Conservation (phyloP, 2,113 vertebrate species). For the Saimiri boliviensis region DNA sequence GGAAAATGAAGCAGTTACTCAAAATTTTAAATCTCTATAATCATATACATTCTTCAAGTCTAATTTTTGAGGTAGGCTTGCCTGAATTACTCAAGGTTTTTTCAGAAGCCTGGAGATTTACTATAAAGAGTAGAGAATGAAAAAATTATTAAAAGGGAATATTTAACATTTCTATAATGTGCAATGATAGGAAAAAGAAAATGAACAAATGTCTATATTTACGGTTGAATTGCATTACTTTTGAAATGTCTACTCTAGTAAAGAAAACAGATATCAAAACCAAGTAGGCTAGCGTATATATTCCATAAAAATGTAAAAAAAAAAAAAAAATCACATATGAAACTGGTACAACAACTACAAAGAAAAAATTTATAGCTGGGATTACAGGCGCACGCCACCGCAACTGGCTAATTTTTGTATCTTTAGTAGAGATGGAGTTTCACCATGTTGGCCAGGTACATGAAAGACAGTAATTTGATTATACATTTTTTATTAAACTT, state of each 20-base stretch:
- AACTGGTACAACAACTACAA: background rate
- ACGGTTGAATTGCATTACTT: background rate
- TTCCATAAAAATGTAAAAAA: background rate
- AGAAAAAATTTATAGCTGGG: background rate
- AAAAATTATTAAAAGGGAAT: background rate
- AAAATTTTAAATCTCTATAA: background rate
- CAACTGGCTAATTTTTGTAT: too few relatives aligned
- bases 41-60: background rate
- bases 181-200: background rate
- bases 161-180: background rate
- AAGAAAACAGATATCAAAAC: background rate
- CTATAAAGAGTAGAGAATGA: background rate
- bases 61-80: background rate
- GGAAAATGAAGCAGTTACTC: background rate
- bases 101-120: background rate
- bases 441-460: too few relatives aligned
- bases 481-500: background rate
- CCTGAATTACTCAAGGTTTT: background rate
- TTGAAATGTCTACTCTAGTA: background rate
- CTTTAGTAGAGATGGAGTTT: too few relatives aligned
- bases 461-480: background rate
- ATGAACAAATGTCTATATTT: background rate
- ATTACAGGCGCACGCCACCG: too few relatives aligned
- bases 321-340: background rate
- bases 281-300: background rate